Percentiles rank a stretch among this genome's conserved stretches.
These are phyloP conservation scores for Nasonia vitripennis DNA, from an alignment of 1,140 invertebrate species.

Conservation along the genomic window DNA sequence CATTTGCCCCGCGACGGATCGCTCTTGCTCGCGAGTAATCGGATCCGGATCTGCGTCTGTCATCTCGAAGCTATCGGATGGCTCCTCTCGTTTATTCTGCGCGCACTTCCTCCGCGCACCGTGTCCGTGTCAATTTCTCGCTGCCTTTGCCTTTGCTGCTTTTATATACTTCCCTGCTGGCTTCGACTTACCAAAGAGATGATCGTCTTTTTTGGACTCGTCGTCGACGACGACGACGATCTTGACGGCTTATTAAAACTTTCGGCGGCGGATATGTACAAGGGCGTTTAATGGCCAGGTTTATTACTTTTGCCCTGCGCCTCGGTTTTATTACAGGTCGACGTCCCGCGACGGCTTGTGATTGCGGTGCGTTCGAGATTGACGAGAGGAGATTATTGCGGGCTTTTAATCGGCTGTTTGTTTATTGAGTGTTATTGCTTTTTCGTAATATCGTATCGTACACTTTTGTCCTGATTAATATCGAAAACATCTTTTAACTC, in stretches of 20 bases:
- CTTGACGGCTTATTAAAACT: constrained; percentile 49
- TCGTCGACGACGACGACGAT: neutral
- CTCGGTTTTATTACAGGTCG: neutral
- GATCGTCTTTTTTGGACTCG: neutral
- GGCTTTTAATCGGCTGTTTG: constrained; percentile 21
- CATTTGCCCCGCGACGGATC: constrained; percentile 71
- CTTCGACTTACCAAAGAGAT: neutral
- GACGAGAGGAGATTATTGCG: neutral
- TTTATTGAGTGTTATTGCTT: constrained; percentile 7
- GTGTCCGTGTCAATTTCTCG: constrained; percentile 55
- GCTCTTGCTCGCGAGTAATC: constrained; percentile 68
- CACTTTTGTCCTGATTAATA: neutral
- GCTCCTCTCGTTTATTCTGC: constrained; percentile 31
- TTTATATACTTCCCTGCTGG: neutral
- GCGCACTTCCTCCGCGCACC: constrained; percentile 1
- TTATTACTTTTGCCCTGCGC: constrained; percentile 25
- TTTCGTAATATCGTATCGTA: neutral
- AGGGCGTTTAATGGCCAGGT: constrained; percentile 22
- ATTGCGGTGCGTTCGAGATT: constrained; percentile 3
- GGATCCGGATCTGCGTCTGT: constrained; percentile 55
- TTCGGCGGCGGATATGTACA: neutral
- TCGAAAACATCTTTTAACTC: too few relatives aligned
- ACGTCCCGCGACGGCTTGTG: neutral
- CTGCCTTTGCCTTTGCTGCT: constrained; percentile 42
- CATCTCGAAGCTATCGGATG: constrained; percentile 31